Evolutionary conservation across 2,888 invertebrate genomes (phyloP), one percentile per base, ranked within the genome.

Genomic region (Plebejus melissa): DNA sequence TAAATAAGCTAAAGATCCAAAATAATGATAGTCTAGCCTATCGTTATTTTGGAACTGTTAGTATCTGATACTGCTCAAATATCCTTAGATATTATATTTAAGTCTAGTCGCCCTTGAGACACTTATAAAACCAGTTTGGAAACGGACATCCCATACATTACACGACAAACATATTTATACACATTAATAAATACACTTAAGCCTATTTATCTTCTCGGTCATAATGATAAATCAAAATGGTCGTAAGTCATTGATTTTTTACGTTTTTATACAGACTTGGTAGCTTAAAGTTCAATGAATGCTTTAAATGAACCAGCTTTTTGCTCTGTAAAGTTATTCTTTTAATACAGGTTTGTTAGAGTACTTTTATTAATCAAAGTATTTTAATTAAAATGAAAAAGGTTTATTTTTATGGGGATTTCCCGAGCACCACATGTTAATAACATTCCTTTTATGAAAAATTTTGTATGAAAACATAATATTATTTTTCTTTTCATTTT

Each of bases 361-460:
- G 71, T 71, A 28, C 71, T 28, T 71, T 71, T 71, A 71, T 50
- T 71, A 50, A 71, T 46, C n/a, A 71, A 28, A 13, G 46, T 71
- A 28, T 50, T 71, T 46, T 71, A 71, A 71, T 71, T 71, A 71
- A 46, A 46, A 50, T 71, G 46, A 71, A 71, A 71, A 71, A 46
- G 71, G 22, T 41, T 70, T 70, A 70, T 70, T 70, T 69, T 70
- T 41, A 41, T 70, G 7, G 22, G 38, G 4, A 70, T 41, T 41
- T 70, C n/a, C 65, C 16, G 32, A 65, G 65, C 65, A 36, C 65
- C 65, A 32, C 65, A 65, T 65, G 65, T 36, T 65, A 32, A 13
- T 65, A 65, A 65, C 13, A 65, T 65, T 60, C 32, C 65, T 16
- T 65, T 65, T 65, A 65, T 65, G 32, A 65, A 65, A 65, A 65